Evolutionary conservation across 2,113 vertebrate species (phyloP).

Genomic region (Scopus umbretta): DNA sequence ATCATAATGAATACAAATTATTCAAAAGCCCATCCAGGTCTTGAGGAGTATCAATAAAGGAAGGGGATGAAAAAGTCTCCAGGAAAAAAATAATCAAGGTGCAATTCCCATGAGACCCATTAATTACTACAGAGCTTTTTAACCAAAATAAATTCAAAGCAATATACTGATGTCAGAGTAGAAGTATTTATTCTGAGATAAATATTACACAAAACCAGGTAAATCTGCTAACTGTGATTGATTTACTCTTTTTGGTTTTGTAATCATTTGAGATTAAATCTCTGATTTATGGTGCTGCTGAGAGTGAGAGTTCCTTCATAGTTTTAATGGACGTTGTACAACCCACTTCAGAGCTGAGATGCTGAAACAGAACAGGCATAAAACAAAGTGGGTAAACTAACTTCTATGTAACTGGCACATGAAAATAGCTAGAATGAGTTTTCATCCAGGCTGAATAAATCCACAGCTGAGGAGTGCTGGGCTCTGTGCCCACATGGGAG

Average conservation of each 20-base stretch:
- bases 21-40: not conserved
- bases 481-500: not conserved
- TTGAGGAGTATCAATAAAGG: not conserved
- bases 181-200: not conserved
- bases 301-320: not conserved
- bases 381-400: not conserved
- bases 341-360: not conserved
- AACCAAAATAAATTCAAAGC: not conserved
- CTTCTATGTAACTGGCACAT: not conserved
- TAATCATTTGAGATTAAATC: not conserved
- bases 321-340: not conserved
- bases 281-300: not conserved
- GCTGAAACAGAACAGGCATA: not conserved
- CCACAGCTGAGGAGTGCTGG: not conserved
- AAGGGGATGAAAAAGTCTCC: not conserved
- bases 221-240: not conserved
- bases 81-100: not conserved
- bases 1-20: not conserved
- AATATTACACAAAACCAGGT: not conserved
- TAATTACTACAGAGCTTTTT: slow-evolving; percentile 19
- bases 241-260: not conserved
- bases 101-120: not conserved
- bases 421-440: not conserved
- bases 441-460: not conserved
- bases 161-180: not conserved